phyloP scores from a whole-genome alignment of 1,140 invertebrate genomes.

The Penaeus indicus region DNA sequence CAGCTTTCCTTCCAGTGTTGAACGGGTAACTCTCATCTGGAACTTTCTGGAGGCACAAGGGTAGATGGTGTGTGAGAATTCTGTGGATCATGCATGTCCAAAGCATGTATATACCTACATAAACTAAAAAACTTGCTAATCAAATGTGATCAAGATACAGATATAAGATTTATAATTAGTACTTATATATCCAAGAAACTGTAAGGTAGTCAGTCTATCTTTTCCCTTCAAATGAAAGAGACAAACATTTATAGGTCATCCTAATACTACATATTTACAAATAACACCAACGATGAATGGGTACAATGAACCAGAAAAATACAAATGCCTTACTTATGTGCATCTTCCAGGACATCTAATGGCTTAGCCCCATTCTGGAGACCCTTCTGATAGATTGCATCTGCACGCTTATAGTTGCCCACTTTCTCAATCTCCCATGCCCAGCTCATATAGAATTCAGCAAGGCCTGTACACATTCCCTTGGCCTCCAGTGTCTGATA shows the following conservation, averaged over 20 bases:
- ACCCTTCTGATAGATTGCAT: conserved; percentile 70
- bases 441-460: conserved; percentile 71
- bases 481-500: conserved; percentile 70
- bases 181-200: too few species aligned
- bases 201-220: too few species aligned
- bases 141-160: too few species aligned
- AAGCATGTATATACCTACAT: too few species aligned
- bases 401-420: conserved; percentile 70
- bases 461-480: conserved; percentile 68
- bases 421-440: conserved; percentile 69
- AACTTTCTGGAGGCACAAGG: conserved; percentile 40
- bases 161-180: too few species aligned
- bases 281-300: too few species aligned
- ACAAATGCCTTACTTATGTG: conserved; percentile 68
- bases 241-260: too few species aligned
- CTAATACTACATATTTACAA: too few species aligned
- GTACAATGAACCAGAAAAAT: background rate
- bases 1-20: conserved; percentile 37
- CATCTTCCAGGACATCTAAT: conserved; percentile 66
- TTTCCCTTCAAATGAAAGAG: too few species aligned
- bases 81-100: too few species aligned
- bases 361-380: conserved; percentile 69
- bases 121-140: too few species aligned
- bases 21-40: conserved; percentile 40
- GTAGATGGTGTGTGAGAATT: background rate